Conservation (phyloP, 2,113 vertebrate species). For the Chloroceryle aenea region DNA sequence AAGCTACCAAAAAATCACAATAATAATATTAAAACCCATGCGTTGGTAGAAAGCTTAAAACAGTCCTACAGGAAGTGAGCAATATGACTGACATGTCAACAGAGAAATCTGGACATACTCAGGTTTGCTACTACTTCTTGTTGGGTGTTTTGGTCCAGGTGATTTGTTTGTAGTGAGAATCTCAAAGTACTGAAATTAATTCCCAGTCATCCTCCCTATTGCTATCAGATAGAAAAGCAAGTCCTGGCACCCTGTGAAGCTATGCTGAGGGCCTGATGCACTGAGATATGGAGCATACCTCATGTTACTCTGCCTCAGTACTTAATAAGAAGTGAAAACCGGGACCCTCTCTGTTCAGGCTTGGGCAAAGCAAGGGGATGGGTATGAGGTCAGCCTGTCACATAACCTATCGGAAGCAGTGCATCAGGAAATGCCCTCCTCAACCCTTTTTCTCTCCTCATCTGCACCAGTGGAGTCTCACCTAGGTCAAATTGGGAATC, state of each 20-base stretch:
- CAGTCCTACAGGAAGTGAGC: not conserved
- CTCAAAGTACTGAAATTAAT: slow-evolving; percentile 14
- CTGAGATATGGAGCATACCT: not conserved
- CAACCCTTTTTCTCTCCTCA: not conserved
- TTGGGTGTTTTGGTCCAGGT: not conserved
- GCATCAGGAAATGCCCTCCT: not conserved
- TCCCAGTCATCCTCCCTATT: not conserved
- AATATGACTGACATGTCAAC: not conserved
- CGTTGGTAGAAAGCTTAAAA: not conserved
- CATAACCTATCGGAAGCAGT: not conserved
- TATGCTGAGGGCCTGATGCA: not conserved
- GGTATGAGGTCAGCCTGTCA: not conserved
- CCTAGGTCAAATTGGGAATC: not conserved
- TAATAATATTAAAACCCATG: not conserved
- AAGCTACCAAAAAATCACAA: not conserved
- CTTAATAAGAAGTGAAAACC: not conserved
- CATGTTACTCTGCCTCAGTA: not conserved
- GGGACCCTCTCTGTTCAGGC: not conserved
- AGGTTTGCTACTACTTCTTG: not conserved
- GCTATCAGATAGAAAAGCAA: slow-evolving; percentile 31
- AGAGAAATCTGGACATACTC: not conserved
- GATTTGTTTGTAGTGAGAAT: slow-evolving; percentile 37
- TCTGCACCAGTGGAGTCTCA: not conserved
- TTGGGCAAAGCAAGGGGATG: not conserved
- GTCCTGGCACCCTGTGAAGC: not conserved